Base-by-base conservation (phyloP, 1,140 invertebrate species). In the Polypedilum pembai region DNA sequence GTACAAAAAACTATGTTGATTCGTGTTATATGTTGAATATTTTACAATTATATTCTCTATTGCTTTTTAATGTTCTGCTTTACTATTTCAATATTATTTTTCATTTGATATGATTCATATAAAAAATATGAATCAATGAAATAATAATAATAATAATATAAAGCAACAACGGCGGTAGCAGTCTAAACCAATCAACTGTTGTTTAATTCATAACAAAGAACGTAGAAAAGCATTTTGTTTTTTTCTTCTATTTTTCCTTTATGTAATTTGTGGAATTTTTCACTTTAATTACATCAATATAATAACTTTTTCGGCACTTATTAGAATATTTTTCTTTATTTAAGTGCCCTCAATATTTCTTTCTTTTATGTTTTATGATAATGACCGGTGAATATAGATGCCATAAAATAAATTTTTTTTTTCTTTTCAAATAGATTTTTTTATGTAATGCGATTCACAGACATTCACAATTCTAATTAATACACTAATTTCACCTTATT, bases 221-320 rank as follows among this genome's bases (percentile, higher is more conserved):
- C 45, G 45, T 56, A 45, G 8, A 33, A 1, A 45, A 45, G 15
- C 41, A n/a, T n/a, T 56, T n/a, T 15, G 45, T 33, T 33, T 33
- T 33, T 33, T 33, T 5, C 5, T 33, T 5, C 5, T 33, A 3
- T 33, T 33, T 3, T 33, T 33, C 5, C 5, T 33, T 1, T 33
- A 12, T 10, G 15, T 56, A n/a, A 56, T 56, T 56, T 56, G 45
- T n/a, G 45, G 45, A 56, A 56, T 56, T 56, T 45, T 15, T 56
- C 45, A n/a, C n/a, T 56, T 56, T 56, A n/a, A n/a, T 56, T 56
- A 56, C n/a, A n/a, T 56, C n/a, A 56, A 56, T 56, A n/a, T 56
- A 56, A 56, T 56, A 8, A 56, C 45, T 56, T 56, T 33, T 56
- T 56, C 45, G 45, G 45, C 45, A 56, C 45, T 56, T 56, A 56